Percentiles rank a stretch among this genome's conserved stretches.
phyloP scores from a whole-genome alignment of 2,888 invertebrate genomes.

The Ptychoptera contaminata region DNA sequence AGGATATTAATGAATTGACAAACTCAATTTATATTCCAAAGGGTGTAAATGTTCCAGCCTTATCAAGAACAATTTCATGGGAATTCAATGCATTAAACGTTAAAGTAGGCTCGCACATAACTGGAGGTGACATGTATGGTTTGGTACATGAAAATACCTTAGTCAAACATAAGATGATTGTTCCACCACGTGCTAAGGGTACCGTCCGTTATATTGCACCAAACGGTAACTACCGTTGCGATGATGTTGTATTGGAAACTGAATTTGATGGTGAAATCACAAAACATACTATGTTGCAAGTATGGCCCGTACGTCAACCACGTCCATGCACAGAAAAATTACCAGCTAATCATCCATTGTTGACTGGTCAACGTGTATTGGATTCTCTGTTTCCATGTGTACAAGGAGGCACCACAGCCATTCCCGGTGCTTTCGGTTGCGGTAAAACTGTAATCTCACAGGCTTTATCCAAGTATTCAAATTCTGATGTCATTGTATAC shows the following conservation, averaged over 20 bases:
- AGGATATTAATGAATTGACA: conserved; percentile 87
- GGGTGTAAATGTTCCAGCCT: conserved; percentile 88
- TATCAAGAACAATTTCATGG: conserved; percentile 71
- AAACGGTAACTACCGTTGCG: conserved; percentile 83
- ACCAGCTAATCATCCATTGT: conserved; percentile 93
- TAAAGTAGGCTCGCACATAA: conserved; percentile 92
- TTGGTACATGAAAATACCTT: conserved; percentile 93
- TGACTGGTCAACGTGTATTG: conserved; percentile 95
- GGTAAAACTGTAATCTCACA: conserved; percentile 99
- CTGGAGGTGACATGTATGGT: conserved; percentile 95
- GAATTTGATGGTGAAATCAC: conserved; percentile 95
- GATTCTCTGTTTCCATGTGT: conserved; percentile 99
- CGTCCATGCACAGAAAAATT: conserved; percentile 94
- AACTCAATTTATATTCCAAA: conserved; percentile 98
- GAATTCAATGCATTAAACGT: conserved; percentile 79
- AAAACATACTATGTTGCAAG: conserved; percentile 92
- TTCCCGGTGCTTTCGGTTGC: conserved; percentile 99
- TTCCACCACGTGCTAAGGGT: conserved; percentile 90
- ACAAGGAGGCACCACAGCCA: conserved; percentile 96
- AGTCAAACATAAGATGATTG: conserved; percentile 91
- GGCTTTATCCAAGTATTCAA: conserved; percentile 97
- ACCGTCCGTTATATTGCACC: conserved; percentile 93
- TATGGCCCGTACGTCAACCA: conserved; percentile 98
- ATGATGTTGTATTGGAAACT: conserved; percentile 90
- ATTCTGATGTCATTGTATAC: conserved; percentile 98